Evolutionary conservation across 2,797 vertebrate genomes (phyloP).

Genomic region (Otus scops): DNA sequence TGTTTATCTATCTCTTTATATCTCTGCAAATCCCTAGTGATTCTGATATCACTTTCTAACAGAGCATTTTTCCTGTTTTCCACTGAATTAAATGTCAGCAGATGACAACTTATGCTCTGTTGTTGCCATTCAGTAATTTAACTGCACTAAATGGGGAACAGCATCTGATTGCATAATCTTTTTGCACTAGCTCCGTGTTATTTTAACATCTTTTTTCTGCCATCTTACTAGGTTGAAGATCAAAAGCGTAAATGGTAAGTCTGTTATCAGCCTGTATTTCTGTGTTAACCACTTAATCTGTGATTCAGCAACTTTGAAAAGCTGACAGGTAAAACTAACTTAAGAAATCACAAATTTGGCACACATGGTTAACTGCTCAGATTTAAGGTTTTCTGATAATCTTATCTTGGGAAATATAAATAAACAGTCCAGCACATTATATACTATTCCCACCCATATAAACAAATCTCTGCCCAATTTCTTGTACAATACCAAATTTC

Average conservation of each 20-base stretch:
- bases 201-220: background rate
- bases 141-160: background rate
- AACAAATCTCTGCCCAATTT: background rate
- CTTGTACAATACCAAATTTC: background rate
- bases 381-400: background rate
- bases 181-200: background rate
- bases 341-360: background rate
- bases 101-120: conserved; percentile 34
- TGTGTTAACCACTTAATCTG: background rate
- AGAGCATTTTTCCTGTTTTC: conserved; percentile 7
- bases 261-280: background rate
- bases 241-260: background rate
- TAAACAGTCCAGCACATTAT: background rate
- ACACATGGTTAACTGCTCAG: background rate
- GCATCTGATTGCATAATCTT: background rate
- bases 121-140: conserved; percentile 13
- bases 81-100: conserved; percentile 51
- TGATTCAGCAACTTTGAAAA: background rate
- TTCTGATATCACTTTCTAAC: conserved; percentile 3
- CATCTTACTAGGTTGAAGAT: background rate
- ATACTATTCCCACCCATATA: background rate
- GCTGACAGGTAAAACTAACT: background rate
- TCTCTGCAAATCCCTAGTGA: background rate
- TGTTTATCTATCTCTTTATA: background rate
- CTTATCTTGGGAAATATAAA: background rate